These are phyloP conservation scores for Spialia ferax DNA, from an alignment of 2,888 invertebrate species.

Conservation along the genomic window DNA sequence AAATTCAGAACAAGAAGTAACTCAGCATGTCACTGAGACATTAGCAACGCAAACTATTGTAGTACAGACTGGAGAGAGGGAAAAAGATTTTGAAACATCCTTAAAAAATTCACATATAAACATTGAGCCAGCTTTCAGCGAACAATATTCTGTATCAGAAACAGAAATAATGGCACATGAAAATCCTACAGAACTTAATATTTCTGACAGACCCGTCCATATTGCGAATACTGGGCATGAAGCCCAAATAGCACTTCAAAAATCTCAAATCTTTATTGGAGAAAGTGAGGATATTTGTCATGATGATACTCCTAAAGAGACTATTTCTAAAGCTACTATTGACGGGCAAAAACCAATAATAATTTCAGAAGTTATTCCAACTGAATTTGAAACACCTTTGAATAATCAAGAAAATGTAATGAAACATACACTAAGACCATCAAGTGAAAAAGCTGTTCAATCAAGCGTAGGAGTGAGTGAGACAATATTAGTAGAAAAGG, in stretches of 20 bases:
- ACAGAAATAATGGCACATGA: conserved; percentile 74
- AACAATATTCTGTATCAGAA: conserved; percentile 71
- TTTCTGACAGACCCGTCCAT: conserved; percentile 49
- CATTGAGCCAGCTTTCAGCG: conserved; percentile 62
- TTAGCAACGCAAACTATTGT: conserved; percentile 72
- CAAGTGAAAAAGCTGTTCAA: conserved; percentile 59
- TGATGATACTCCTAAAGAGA: conserved; percentile 46
- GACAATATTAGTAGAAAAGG: conserved; percentile 62
- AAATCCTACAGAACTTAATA: conserved; percentile 67
- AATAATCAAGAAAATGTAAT: conserved; percentile 45
- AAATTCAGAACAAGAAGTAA: conserved; percentile 54
- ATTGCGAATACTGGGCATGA: conserved; percentile 61
- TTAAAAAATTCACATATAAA: conserved; percentile 52
- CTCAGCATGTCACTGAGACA: conserved; percentile 56
- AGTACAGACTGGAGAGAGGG: conserved; percentile 72
- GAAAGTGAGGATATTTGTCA: conserved; percentile 53
- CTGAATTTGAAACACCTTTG: conserved; percentile 60
- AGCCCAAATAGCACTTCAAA: conserved; percentile 61
- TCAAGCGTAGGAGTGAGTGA: conserved; percentile 60
- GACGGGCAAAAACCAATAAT: conserved; percentile 64
- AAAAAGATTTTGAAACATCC: conserved; percentile 58
- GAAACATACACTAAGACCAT: conserved; percentile 56
- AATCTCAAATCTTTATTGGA: conserved; percentile 64
- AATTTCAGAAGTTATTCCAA: conserved; percentile 63
- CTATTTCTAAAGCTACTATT: conserved; percentile 51